Evolutionary conservation across 2,113 vertebrate species (phyloP).

Genomic region (Crypturellus undulatus): DNA sequence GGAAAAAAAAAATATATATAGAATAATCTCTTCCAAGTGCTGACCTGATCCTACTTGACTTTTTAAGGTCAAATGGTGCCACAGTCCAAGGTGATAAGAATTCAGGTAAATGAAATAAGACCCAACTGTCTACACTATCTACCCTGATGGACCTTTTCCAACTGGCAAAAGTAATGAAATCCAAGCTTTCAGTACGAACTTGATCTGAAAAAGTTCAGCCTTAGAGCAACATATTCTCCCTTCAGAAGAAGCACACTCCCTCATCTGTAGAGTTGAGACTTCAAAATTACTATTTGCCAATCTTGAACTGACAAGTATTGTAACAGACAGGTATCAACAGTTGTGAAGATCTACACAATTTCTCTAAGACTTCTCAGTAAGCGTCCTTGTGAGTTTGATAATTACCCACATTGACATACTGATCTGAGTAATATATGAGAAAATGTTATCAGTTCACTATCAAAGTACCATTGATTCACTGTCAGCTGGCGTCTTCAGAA

Average conservation of each 20-base stretch:
- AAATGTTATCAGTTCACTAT: neutral
- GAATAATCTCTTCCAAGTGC: neutral
- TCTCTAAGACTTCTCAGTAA: neutral
- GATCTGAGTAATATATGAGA: neutral
- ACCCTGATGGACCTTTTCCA: slow-evolving; percentile 44
- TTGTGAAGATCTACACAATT: neutral
- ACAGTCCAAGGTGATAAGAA: neutral
- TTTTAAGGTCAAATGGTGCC: neutral
- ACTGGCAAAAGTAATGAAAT: slow-evolving; percentile 43
- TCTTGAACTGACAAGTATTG: neutral
- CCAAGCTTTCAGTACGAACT: neutral
- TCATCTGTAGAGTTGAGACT: neutral
- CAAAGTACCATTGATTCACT: neutral
- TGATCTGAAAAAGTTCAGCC: neutral
- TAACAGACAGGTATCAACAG: neutral
- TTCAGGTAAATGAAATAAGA: slow-evolving; percentile 29
- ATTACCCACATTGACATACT: neutral
- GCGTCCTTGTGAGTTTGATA: neutral
- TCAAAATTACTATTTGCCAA: neutral
- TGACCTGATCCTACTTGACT: neutral
- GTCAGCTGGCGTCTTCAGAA: neutral
- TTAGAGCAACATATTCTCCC: neutral
- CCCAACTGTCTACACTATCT: neutral
- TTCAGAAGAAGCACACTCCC: neutral
- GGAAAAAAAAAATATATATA: neutral